Conservation (phyloP, 2,888 invertebrate genomes). For the Osmoderma eremita region DNA sequence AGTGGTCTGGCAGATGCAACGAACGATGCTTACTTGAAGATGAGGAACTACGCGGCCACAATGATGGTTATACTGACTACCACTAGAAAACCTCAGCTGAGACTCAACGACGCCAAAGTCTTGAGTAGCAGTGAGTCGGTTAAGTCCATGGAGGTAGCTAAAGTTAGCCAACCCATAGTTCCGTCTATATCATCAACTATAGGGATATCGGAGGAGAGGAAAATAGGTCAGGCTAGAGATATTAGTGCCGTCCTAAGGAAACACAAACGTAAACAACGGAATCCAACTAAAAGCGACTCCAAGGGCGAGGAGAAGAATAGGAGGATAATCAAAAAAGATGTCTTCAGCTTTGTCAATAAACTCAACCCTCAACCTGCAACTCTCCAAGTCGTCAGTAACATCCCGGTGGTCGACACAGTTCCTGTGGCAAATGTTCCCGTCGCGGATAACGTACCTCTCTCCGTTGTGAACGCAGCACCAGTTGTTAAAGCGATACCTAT, state of each 20-base stretch:
- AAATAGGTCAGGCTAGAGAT: neutral
- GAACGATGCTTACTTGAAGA: conserved; percentile 48
- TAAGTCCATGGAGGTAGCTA: neutral
- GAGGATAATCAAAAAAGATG: conserved; percentile 32
- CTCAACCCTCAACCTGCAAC: neutral
- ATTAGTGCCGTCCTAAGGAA: neutral
- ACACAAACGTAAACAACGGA: neutral
- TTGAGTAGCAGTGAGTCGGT: neutral
- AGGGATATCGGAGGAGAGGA: neutral
- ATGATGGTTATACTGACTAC: conserved; percentile 48
- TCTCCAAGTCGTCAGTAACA: neutral
- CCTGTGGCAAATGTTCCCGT: neutral
- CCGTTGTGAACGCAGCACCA: neutral
- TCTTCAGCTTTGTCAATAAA: neutral
- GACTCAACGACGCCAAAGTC: neutral
- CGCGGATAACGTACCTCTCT: no score
- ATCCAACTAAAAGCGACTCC: neutral
- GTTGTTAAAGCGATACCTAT: neutral
- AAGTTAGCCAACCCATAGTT: neutral
- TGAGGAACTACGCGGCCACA: conserved; percentile 50
- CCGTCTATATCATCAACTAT: no score
- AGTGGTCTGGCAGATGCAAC: conserved; percentile 48
- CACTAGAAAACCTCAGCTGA: neutral
- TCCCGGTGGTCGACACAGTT: neutral
- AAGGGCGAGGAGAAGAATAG: neutral